A percentile compares a stretch with the other conserved stretches of the same genome.
Conservation (phyloP, 2,797 vertebrate species). For the Anomalospiza imberbis region DNA sequence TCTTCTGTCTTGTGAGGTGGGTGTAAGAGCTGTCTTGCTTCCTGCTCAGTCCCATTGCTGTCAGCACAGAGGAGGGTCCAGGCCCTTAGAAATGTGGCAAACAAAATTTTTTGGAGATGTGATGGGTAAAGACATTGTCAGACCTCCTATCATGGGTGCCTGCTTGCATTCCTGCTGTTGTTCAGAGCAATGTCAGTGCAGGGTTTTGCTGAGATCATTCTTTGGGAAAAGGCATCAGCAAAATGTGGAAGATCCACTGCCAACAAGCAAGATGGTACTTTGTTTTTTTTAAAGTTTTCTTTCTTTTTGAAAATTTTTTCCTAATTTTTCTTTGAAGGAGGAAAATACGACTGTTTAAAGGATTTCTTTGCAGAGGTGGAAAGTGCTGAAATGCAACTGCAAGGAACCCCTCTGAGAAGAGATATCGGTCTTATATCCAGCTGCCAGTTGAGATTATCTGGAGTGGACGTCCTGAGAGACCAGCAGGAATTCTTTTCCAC, state of each 20-base stretch:
- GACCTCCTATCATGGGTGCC: background rate
- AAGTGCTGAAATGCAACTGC: constrained; percentile 45
- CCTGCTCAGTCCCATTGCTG: background rate
- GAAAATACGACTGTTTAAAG: constrained; percentile 17
- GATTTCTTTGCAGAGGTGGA: constrained; percentile 49
- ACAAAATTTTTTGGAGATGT: background rate
- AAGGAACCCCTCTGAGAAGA: constrained; percentile 50
- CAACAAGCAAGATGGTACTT: background rate
- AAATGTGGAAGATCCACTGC: background rate
- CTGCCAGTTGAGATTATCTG: constrained; percentile 66
- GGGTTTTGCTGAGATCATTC: background rate
- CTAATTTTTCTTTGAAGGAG: background rate
- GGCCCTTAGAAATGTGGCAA: background rate
- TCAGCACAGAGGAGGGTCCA: background rate
- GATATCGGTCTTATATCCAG: background rate
- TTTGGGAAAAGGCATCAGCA: background rate
- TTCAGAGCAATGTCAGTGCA: background rate
- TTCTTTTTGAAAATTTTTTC: background rate
- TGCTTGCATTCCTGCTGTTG: background rate
- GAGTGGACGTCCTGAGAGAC: constrained; percentile 60
- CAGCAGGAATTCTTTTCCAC: constrained; percentile 54
- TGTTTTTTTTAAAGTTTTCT: fast-evolving
- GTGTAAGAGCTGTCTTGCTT: background rate
- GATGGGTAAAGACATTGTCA: background rate
- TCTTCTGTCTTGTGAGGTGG: background rate